Conservation (phyloP, 2,888 invertebrate genomes). For the Conomelus anceps region DNA sequence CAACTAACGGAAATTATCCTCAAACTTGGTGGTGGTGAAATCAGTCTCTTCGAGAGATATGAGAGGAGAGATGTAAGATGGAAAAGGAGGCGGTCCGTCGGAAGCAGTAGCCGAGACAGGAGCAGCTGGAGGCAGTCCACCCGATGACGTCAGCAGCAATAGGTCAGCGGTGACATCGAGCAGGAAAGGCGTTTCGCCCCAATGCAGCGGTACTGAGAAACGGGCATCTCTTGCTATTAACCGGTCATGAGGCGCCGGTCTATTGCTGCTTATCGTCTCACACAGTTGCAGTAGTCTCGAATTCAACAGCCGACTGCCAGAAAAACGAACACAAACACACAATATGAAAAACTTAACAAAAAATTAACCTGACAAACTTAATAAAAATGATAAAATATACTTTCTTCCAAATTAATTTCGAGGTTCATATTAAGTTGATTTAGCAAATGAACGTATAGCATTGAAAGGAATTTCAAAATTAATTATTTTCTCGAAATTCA, state of each 20-base stretch:
- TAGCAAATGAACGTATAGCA: too few relatives aligned
- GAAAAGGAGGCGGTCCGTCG: conserved; percentile 49
- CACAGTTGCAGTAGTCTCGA: conserved; percentile 45
- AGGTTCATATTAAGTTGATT: too few relatives aligned
- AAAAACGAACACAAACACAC: conserved; percentile 33
- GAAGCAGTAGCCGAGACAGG: conserved; percentile 42
- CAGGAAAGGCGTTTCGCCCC: conserved; percentile 47
- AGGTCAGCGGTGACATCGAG: conserved; percentile 60
- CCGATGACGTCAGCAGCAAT: conserved; percentile 49
- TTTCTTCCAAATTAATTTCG: too few relatives aligned
- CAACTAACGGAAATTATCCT: conserved; percentile 65
- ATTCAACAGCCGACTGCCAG: conserved; percentile 55
- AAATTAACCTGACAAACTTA: too few relatives aligned
- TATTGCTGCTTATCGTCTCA: conserved; percentile 23
- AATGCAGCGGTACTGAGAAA: conserved; percentile 29
- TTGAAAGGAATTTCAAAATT: too few relatives aligned
- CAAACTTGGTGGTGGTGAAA: conserved; percentile 60
- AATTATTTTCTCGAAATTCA: too few relatives aligned
- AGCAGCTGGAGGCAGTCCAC: conserved; percentile 54
- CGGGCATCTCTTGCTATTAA: conserved; percentile 25
- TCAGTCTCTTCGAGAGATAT: conserved; percentile 58
- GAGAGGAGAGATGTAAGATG: conserved; percentile 47
- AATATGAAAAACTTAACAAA: too few relatives aligned
- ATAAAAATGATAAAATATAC: too few relatives aligned
- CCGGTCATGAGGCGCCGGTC: conserved; percentile 18